Evolutionary conservation across 1,140 invertebrate species (phyloP).

Genomic region (Vollenhovia emeryi): DNA sequence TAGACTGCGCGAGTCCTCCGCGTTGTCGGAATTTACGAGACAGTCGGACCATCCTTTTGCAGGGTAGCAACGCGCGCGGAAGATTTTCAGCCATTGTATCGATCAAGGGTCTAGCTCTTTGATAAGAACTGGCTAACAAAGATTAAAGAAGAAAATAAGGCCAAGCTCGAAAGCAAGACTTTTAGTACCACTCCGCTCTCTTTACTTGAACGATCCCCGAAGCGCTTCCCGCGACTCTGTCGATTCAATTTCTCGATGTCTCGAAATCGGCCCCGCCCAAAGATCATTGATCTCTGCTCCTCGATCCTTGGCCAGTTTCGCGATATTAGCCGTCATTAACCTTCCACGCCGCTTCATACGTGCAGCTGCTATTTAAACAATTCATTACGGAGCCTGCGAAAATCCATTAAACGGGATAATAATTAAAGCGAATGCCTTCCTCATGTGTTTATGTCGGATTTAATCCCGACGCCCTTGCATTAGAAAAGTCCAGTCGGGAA

Average conservation of each 20-base stretch:
- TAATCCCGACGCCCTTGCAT: constrained; percentile 10
- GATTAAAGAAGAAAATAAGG: constrained; percentile 51
- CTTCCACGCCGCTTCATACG: background rate
- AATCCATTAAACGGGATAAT: constrained; percentile 35
- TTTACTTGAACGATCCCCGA: constrained; percentile 11
- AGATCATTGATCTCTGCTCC: constrained; percentile 12
- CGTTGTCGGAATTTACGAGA: constrained; percentile 73
- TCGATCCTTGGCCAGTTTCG: background rate
- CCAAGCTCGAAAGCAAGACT: background rate
- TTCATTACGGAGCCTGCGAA: background rate
- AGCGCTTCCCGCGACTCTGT: background rate
- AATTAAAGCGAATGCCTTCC: constrained; percentile 28
- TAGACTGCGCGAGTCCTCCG: constrained; percentile 66
- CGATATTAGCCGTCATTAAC: background rate
- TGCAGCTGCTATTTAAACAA: background rate
- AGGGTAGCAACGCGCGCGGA: constrained; percentile 59
- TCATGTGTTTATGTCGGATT: constrained; percentile 31
- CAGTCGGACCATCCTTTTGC: constrained; percentile 72
- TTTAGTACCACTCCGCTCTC: constrained; percentile 36
- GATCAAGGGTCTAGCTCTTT: constrained; percentile 58
- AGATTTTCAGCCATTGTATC: constrained; percentile 75
- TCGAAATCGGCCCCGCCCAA: background rate
- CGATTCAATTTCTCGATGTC: background rate
- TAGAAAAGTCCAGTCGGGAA: constrained; percentile 36
- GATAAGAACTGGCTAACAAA: constrained; percentile 74